These are phyloP conservation scores for Pseudopleuronectes americanus DNA, from an alignment of 2,797 vertebrate genomes.

Conservation along the genomic window DNA sequence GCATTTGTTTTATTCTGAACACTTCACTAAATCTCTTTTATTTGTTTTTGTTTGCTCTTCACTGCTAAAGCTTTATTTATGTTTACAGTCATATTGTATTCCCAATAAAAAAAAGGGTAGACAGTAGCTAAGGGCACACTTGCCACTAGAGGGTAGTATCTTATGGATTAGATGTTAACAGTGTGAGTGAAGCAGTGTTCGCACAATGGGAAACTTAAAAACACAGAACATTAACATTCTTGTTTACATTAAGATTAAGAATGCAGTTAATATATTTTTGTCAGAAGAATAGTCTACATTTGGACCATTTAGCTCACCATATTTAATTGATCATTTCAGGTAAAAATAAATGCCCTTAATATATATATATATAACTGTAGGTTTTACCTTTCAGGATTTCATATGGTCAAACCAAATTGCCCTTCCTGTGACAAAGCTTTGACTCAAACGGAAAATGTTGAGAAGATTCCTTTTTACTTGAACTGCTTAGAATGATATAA, in stretches of 20 bases:
- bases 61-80: conserved; percentile 18
- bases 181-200: conserved; percentile 32
- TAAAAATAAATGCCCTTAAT: no score
- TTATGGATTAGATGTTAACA: conserved; percentile 64
- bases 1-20: conserved; percentile 16
- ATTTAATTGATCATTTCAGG: not conserved
- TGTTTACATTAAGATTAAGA: no score
- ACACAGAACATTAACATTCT: no score
- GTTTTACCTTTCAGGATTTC: conserved; percentile 16
- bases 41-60: conserved; percentile 1
- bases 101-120: conserved; percentile 13
- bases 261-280: no score
- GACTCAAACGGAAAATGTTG: conserved; percentile 30
- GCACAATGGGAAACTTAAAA: conserved; percentile 15
- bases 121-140: conserved; percentile 28
- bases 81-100: conserved; percentile 25
- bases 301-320: not conserved
- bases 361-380: not conserved
- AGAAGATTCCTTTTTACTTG: conserved; percentile 28
- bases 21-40: conserved; percentile 9
- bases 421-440: conserved; percentile 20
- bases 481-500: conserved; percentile 52
- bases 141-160: conserved; percentile 84
- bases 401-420: conserved; percentile 25
- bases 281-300: not conserved